These are phyloP conservation scores for Bryconaethiops microstoma DNA, from an alignment of 2,797 vertebrate genomes.

Conservation along the genomic window DNA sequence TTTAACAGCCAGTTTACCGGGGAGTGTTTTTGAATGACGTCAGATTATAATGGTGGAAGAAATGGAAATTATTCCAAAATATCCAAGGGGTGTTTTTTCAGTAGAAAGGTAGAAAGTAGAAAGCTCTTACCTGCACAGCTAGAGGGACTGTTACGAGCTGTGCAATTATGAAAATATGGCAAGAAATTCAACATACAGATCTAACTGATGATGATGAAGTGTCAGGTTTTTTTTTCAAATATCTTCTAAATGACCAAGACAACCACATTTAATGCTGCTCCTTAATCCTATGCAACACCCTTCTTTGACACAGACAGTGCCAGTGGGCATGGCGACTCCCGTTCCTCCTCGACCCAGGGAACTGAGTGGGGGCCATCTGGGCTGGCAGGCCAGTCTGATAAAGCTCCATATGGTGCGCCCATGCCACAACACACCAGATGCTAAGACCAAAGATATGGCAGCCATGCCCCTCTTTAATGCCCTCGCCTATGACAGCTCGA, in stretches of 20 bases:
- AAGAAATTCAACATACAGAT: neutral
- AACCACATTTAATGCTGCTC: neutral
- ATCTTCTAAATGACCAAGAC: neutral
- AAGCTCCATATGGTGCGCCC: conserved; percentile 39
- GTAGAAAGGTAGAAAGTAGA: neutral
- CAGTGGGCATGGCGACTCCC: conserved; percentile 11
- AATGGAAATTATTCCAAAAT: neutral
- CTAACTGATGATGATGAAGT: neutral
- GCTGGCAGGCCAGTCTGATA: conserved; percentile 42
- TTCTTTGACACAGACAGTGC: conserved; percentile 23
- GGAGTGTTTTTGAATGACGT: conserved; percentile 15
- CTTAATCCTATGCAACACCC: conserved; percentile 4
- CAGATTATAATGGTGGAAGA: conserved; percentile 7
- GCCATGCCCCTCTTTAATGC: conserved; percentile 23
- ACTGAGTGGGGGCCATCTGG: conserved; percentile 44
- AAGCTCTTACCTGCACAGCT: neutral
- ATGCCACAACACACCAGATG: conserved; percentile 37
- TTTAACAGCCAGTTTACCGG: conserved; percentile 40
- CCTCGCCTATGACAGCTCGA: conserved; percentile 24
- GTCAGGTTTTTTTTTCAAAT: too few relatives aligned
- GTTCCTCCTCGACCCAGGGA: conserved; percentile 16
- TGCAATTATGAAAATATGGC: neutral
- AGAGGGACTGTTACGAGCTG: too few relatives aligned
- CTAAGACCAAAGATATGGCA: conserved; percentile 46
- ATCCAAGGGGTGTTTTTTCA: neutral